Conservation (phyloP, 1,140 invertebrate genomes). For the Chionoecetes opilio region DNA sequence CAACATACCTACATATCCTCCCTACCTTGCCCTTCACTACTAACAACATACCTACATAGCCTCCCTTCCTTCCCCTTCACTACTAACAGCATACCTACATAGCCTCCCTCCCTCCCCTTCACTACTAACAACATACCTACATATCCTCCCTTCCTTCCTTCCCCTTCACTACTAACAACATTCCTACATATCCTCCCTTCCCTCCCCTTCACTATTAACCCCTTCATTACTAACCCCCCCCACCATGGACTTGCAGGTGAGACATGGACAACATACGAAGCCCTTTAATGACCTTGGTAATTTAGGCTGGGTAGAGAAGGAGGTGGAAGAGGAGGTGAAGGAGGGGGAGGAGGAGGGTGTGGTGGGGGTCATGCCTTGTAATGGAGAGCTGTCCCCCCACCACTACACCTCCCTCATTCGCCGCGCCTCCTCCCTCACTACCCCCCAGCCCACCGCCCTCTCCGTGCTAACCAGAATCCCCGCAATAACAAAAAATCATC, state of each 20-base stretch:
- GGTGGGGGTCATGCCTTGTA: not conserved
- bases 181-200: conserved; percentile 24
- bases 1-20: no score
- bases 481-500: not conserved
- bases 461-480: not conserved
- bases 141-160: no score
- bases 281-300: conserved; percentile 54
- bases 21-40: no score
- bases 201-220: no score
- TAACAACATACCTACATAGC: no score
- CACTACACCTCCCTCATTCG: conserved; percentile 75
- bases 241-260: conserved; percentile 72
- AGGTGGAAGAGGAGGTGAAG: not conserved
- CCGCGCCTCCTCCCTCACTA: conserved; percentile 74
- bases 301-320: conserved; percentile 48
- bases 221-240: conserved; percentile 51
- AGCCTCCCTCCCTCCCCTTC: not conserved
- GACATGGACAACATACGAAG: conserved; percentile 63
- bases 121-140: conserved; percentile 35
- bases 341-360: not conserved
- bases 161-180: conserved; percentile 15
- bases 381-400: conserved; percentile 72
- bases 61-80: no score
- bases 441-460: not conserved
- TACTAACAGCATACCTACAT: not conserved